phyloP scores from a whole-genome alignment of 2,113 vertebrate genomes.

The Clupea harengus region DNA sequence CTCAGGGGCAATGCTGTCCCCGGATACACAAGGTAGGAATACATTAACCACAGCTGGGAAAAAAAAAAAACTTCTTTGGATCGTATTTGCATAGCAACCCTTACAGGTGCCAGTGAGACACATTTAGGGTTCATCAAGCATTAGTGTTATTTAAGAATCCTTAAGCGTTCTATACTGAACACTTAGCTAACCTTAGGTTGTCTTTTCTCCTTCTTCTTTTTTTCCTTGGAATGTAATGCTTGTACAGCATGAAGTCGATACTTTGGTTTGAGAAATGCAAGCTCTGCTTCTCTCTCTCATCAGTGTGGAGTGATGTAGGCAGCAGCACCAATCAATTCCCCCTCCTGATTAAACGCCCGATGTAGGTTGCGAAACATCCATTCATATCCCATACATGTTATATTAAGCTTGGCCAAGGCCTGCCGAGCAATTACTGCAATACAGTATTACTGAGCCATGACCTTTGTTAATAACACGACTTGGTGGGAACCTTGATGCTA shows the following conservation, averaged over 20 bases:
- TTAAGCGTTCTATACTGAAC: background rate
- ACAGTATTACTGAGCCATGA: background rate
- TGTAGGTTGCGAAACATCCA: background rate
- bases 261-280: background rate
- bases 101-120: background rate
- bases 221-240: background rate
- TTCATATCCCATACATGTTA: slow-evolving; percentile 1
- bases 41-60: background rate
- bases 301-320: background rate
- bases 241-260: background rate
- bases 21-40: background rate
- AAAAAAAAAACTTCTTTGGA: background rate
- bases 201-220: background rate
- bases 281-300: background rate
- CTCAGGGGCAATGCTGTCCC: background rate
- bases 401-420: slow-evolving; percentile 6
- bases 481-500: background rate
- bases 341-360: slow-evolving; percentile 4
- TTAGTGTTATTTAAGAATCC: background rate
- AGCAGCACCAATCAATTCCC: background rate
- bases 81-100: background rate
- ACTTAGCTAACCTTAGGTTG: background rate
- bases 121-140: background rate
- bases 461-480: slow-evolving; percentile 9
- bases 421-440: background rate